These are phyloP conservation scores for Aplodontia rufa DNA, from an alignment of 2,113 vertebrate species.

Conservation along the genomic window DNA sequence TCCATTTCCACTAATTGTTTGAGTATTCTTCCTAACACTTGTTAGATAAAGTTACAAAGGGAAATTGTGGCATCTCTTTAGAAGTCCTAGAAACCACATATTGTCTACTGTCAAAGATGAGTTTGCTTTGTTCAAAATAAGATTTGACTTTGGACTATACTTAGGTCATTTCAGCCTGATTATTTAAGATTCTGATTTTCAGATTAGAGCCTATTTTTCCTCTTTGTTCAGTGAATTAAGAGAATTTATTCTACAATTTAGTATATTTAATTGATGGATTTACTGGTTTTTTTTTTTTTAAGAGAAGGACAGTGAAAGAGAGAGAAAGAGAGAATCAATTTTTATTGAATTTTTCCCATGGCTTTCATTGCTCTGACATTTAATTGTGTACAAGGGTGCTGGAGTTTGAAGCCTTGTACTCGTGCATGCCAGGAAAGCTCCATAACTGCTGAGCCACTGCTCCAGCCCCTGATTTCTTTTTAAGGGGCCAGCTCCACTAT, in stretches of 20 bases:
- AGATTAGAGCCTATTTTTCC: not conserved
- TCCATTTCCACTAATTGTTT: conserved; percentile 10
- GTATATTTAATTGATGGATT: not conserved
- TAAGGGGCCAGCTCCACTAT: not conserved
- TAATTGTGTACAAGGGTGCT: no score
- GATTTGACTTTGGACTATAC: not conserved
- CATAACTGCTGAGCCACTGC: no score
- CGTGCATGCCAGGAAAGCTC: no score
- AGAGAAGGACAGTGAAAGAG: no score
- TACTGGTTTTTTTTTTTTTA: not conserved
- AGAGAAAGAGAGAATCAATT: no score
- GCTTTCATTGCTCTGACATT: no score
- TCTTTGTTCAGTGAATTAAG: not conserved
- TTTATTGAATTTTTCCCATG: no score
- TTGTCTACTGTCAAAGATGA: not conserved
- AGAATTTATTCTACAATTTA: conserved; percentile 24
- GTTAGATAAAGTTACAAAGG: not conserved
- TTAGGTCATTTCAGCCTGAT: not conserved
- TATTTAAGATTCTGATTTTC: not conserved
- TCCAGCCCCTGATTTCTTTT: no score
- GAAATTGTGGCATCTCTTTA: not conserved
- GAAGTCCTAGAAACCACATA: not conserved
- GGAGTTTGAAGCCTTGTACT: no score
- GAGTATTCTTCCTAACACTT: not conserved
- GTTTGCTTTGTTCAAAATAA: conserved; percentile 7